These are phyloP conservation scores for Microtus pennsylvanicus DNA, from an alignment of 2,113 vertebrate genomes.

Conservation along the genomic window DNA sequence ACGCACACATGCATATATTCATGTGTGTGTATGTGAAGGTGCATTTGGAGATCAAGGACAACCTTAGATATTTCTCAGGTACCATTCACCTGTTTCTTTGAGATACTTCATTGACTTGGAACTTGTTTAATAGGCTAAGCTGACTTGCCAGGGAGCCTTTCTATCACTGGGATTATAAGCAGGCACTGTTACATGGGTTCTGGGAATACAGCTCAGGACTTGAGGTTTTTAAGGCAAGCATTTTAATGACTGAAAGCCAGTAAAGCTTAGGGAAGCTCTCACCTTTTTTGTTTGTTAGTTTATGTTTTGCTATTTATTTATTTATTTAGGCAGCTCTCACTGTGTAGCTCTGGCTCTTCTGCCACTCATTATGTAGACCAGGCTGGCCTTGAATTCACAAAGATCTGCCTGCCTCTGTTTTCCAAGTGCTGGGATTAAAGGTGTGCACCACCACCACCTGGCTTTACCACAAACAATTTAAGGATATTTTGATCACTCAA, in stretches of 20 bases:
- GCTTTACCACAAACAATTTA: not conserved
- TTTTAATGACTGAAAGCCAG: not conserved
- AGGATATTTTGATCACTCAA: constrained; percentile 8
- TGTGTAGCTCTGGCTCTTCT: not conserved
- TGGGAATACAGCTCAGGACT: not conserved
- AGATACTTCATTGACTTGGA: not conserved
- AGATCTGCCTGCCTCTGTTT: not conserved
- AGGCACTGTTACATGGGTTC: not conserved
- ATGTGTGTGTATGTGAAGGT: not conserved
- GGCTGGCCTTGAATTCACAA: not conserved
- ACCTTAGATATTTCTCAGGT: not conserved
- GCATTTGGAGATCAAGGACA: not conserved
- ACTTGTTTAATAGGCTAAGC: not conserved
- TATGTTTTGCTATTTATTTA: not conserved
- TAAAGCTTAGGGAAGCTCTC: not conserved
- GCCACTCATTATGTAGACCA: not conserved
- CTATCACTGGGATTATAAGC: not conserved
- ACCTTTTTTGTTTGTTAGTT: not conserved
- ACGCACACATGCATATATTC: not conserved
- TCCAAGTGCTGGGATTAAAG: not conserved
- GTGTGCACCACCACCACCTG: not conserved
- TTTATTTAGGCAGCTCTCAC: not conserved
- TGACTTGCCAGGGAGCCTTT: not conserved
- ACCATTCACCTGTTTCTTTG: not conserved
- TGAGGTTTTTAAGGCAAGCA: not conserved